Percentiles rank a stretch among this genome's conserved stretches.
phyloP scores from a whole-genome alignment of 2,113 vertebrate species.

The Pelodiscus sinensis region DNA sequence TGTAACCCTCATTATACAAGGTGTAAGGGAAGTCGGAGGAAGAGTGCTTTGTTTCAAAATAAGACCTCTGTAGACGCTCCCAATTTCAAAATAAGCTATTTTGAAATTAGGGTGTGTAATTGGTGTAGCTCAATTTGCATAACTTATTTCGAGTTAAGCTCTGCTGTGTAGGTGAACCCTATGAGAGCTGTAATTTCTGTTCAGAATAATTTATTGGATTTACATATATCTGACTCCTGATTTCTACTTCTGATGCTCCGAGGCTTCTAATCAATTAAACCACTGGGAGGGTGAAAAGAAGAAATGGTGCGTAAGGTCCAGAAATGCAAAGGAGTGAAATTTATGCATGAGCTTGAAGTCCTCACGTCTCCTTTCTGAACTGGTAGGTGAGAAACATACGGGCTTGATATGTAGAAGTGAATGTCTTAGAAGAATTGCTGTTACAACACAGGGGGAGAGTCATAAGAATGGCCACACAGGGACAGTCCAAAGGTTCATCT shows the following conservation, averaged over 20 bases:
- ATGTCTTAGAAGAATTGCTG: background rate
- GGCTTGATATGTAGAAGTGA: constrained; percentile 9
- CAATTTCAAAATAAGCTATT: no score
- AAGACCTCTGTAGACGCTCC: no score
- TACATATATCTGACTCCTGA: background rate
- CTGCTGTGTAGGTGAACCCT: background rate
- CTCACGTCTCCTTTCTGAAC: background rate
- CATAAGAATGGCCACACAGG: no score
- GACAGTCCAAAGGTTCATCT: no score
- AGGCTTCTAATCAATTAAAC: no score
- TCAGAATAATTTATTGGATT: background rate
- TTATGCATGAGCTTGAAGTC: background rate
- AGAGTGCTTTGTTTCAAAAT: no score
- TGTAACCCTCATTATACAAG: no score
- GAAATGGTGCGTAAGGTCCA: background rate
- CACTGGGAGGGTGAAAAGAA: background rate
- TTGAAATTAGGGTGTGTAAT: no score
- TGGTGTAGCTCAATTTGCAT: no score
- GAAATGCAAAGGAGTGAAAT: background rate
- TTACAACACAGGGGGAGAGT: no score
- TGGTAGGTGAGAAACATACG: background rate
- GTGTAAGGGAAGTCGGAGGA: no score
- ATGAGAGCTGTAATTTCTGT: background rate
- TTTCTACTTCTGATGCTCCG: background rate
- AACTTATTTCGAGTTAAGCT: no score